Conservation (phyloP, 1,140 invertebrate genomes). For the Drosophila quadrilineata region DNA sequence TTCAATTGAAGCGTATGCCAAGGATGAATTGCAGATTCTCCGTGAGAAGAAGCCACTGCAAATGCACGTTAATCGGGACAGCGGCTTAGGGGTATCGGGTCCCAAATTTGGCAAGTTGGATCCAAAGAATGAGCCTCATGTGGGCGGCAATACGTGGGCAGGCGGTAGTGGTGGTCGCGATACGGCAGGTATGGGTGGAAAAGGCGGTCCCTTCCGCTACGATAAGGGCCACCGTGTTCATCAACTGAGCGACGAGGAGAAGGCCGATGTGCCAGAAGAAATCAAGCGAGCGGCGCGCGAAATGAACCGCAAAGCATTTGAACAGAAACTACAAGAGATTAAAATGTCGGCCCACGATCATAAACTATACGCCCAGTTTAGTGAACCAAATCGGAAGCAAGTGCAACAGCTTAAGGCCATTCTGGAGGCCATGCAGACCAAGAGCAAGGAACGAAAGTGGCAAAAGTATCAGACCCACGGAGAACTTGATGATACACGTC, state of each 20-base stretch:
- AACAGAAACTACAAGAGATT: constrained; percentile 94
- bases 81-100: constrained; percentile 87
- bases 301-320: constrained; percentile 95
- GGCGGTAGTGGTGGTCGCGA: constrained; percentile 95
- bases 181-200: constrained; percentile 96
- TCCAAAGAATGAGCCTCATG: constrained; percentile 93
- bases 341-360: constrained; percentile 97
- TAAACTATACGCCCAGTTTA: constrained; percentile 91
- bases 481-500: constrained; percentile 96
- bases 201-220: constrained; percentile 94
- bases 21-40: constrained; percentile 81
- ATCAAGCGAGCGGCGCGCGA: constrained; percentile 93
- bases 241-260: constrained; percentile 94
- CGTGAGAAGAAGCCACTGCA: constrained; percentile 85
- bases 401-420: constrained; percentile 86
- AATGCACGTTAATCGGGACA: constrained; percentile 87
- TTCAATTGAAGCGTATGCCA: constrained; percentile 86
- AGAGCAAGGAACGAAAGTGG: constrained; percentile 97
- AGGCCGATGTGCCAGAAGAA: constrained; percentile 94
- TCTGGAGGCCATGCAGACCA: constrained; percentile 90
- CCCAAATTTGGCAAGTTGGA: constrained; percentile 97
- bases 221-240: constrained; percentile 96
- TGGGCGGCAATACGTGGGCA: constrained; percentile 98
- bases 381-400: constrained; percentile 89
- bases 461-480: constrained; percentile 94